Evolutionary conservation across 2,888 invertebrate species (phyloP), one percentile per base, ranked within the genome.

Genomic region (Criorhina ranunculi): DNA sequence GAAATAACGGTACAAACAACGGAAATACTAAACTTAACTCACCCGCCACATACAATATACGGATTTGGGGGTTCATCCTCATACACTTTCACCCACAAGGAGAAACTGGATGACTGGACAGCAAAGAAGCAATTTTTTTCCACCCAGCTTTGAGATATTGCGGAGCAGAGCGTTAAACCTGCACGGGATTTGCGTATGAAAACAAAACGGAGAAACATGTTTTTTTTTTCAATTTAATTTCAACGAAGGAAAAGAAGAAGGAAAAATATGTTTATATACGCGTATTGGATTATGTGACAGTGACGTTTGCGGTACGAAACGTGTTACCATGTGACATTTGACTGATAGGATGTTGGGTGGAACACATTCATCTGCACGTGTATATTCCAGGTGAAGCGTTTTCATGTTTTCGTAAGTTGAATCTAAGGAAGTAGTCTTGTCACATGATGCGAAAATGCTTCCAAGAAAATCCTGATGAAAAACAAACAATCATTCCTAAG

Each of bases 281-380:
- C 70, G 46, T 51, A 40, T 57, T 42, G 29, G 49, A 81, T 53
- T 66, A 55, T 55, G 57, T 75, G 67, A 73, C 69, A 75, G 78
- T 53, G 75, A 79, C 55, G 35, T 67, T 79, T 67, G 46, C 67
- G 49, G 24, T 57, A 35, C 53, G 44, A 62, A 64, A 79, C 75
- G 51, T 69, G 80, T 69, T 49, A 46, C 59, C 59, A 17, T 53
- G 73, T 80, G 80, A 76, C 80, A 51, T 70, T 75, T 85, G 85
- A 76, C 66, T 80, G 85, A 80, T 79, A 53, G 40, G 37, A 49
- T 40, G 33, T 57, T 33, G 19, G 35, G 72, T 19, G 29, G 49
- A 59, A 40, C 62, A 62, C 62, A 55, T 53, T 66, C 66, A 77
- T 51, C 51, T 40, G 51, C 77, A 51, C 51, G 51, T 59, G 62